Conservation (phyloP, 2,797 vertebrate species). For the Rhodeus uyekii region DNA sequence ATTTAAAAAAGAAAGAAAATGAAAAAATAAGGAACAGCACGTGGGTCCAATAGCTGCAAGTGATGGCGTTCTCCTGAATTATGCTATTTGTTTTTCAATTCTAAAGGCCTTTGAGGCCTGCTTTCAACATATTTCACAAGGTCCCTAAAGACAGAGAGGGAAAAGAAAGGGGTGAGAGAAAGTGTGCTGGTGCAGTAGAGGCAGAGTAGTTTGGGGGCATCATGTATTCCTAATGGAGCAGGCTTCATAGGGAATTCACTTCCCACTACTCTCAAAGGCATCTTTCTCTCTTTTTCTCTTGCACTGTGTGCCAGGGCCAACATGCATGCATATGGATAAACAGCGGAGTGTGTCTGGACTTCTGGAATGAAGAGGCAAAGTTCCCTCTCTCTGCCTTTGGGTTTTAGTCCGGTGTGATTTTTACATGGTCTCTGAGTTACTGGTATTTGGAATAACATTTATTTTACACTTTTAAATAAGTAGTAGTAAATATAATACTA, state of each 20-base stretch:
- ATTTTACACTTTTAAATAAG: not conserved
- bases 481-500: too few species aligned
- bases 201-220: conserved; percentile 45
- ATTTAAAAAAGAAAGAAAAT: conserved; percentile 42
- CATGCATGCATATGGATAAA: not conserved
- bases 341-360: not conserved
- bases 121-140: conserved; percentile 73
- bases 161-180: conserved; percentile 35
- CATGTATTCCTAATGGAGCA: conserved; percentile 54
- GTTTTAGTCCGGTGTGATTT: not conserved
- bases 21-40: conserved; percentile 10
- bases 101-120: conserved; percentile 64
- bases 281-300: conserved; percentile 16
- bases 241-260: conserved; percentile 39
- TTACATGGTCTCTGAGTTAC: not conserved
- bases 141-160: conserved; percentile 49
- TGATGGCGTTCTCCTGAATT: conserved; percentile 70
- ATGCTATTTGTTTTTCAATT: conserved; percentile 73
- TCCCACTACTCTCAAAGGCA: conserved; percentile 30
- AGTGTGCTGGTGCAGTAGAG: conserved; percentile 6
- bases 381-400: not conserved
- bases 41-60: conserved; percentile 59
- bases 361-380: not conserved
- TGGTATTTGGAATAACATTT: not conserved
- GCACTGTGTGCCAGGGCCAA: conserved; percentile 46